Percentiles rank a stretch among this genome's conserved stretches.
Conservation (phyloP, 2,888 invertebrate species). For the Torymus auratus region DNA sequence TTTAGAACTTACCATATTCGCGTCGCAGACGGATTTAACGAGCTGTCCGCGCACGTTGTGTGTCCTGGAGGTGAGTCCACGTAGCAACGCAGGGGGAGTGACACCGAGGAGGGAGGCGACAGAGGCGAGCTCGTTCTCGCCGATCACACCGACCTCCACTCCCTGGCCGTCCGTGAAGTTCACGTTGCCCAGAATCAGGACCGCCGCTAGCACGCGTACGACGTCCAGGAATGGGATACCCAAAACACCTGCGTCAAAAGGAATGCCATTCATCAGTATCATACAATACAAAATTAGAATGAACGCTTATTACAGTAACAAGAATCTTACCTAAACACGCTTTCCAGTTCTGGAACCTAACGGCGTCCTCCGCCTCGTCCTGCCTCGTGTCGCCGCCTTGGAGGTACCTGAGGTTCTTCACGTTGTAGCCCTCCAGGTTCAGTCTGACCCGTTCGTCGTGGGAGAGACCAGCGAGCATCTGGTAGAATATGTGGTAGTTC, state of each 20-base stretch:
- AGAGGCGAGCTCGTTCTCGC: slow-evolving; percentile 89
- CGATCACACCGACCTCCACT: slow-evolving; percentile 87
- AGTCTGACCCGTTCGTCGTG: slow-evolving; percentile 91
- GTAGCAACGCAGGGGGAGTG: slow-evolving; percentile 84
- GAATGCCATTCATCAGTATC: not conserved
- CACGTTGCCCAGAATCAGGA: slow-evolving; percentile 93
- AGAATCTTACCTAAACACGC: slow-evolving; percentile 83
- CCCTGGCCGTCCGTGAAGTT: slow-evolving; percentile 89
- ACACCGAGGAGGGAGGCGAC: slow-evolving; percentile 91
- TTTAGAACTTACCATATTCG: slow-evolving; percentile 82
- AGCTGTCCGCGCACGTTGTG: slow-evolving; percentile 88
- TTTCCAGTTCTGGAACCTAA: slow-evolving; percentile 93
- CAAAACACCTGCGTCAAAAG: slow-evolving; percentile 80
- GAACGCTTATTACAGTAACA: not conserved
- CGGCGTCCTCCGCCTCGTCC: slow-evolving; percentile 85
- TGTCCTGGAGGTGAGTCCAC: slow-evolving; percentile 90
- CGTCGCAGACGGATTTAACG: slow-evolving; percentile 88
- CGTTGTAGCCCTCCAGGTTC: slow-evolving; percentile 90
- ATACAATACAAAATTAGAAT: not conserved
- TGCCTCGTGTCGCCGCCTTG: slow-evolving; percentile 85
- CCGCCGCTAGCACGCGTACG: slow-evolving; percentile 92
- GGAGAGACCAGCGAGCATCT: slow-evolving; percentile 93
- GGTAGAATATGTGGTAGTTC: slow-evolving; percentile 98
- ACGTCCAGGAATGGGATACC: slow-evolving; percentile 97
- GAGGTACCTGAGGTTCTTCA: slow-evolving; percentile 89